Evolutionary conservation across 2,888 invertebrate species (phyloP), one percentile per base, ranked within the genome.

Genomic region (Coenonympha glycerion): DNA sequence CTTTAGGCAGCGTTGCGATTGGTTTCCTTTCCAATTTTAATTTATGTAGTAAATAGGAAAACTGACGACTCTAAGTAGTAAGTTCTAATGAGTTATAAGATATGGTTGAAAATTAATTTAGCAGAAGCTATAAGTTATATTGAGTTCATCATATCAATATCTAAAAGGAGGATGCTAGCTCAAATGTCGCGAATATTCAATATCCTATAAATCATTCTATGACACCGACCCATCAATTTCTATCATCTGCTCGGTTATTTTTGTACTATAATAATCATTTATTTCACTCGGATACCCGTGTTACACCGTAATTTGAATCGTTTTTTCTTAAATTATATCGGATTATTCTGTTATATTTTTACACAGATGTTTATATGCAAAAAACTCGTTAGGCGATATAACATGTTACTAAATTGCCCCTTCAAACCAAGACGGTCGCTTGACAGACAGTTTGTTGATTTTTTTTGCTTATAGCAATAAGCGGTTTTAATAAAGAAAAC

Each of bases 181-280:
- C 52, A 55, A 62, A 63, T 63, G 71, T 62, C 64, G 59, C 66
- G 78, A 79, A 84, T 81, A 79, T 71, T 77, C 79, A 81, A n/a
- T 15, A 73, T 49, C 56, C 58, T 62, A 75, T 79, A 76, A 71
- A 77, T 78, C 76, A 73, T 71, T 60, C 53, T 52, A 46, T 40
- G 42, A 56, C 49, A 39, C 28, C 19, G 30, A 55, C 58, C 57
- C 57, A 60, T 63, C 61, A 56, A 55, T 64, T 59, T 60, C 52
- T n/a, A n/a, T n/a, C n/a, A 40, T 41, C 24, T 26, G 47, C 47
- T 46, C 36, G 34, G 46, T 54, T 51, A 51, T 48, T 51, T 54
- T 13, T 47, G 15, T 47, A 16, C 18, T n/a, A n/a, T n/a, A n/a
- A n/a, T n/a, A n/a, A n/a, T n/a, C 22, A 39, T 50, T 45, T 28